Conservation (phyloP, 1,140 invertebrate genomes). For the Steinernema khuongi region DNA sequence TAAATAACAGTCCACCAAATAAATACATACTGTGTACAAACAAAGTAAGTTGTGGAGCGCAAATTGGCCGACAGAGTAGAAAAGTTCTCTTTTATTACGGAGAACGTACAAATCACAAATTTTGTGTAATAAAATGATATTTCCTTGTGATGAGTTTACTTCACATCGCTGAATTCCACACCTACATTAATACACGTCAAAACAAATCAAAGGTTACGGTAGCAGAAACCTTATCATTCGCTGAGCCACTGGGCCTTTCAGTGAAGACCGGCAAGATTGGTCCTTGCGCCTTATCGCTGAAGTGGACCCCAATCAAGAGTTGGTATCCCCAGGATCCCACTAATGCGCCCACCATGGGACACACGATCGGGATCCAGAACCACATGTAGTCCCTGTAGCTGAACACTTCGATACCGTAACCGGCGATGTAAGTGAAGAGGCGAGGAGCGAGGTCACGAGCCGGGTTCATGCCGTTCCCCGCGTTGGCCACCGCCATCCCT, state of each 20-base stretch:
- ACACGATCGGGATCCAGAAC: conserved; percentile 66
- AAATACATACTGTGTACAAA: too few relatives aligned
- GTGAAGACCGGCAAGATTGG: background rate
- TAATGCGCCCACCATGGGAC: conserved; percentile 63
- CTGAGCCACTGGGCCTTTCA: background rate
- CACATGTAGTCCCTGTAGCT: conserved; percentile 61
- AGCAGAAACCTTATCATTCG: background rate
- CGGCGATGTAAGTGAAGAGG: conserved; percentile 63
- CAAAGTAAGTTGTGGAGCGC: too few relatives aligned
- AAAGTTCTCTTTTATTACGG: too few relatives aligned
- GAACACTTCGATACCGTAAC: conserved; percentile 64
- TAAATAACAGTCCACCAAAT: too few relatives aligned
- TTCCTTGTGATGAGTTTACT: too few relatives aligned
- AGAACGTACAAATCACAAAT: too few relatives aligned
- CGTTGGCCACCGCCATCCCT: conserved; percentile 64
- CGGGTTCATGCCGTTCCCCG: conserved; percentile 66
- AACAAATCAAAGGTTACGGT: too few relatives aligned
- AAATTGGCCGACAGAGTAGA: too few relatives aligned
- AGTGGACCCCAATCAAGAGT: conserved; percentile 53
- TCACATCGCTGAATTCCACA: too few relatives aligned
- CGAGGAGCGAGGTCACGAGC: conserved; percentile 66
- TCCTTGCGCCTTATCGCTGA: too few relatives aligned
- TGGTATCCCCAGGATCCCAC: conserved; percentile 62
- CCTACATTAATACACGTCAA: too few relatives aligned
- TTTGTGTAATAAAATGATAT: too few relatives aligned